Conservation (phyloP, 1,140 invertebrate genomes). For the Pseudomyrmex dendroicus region DNA sequence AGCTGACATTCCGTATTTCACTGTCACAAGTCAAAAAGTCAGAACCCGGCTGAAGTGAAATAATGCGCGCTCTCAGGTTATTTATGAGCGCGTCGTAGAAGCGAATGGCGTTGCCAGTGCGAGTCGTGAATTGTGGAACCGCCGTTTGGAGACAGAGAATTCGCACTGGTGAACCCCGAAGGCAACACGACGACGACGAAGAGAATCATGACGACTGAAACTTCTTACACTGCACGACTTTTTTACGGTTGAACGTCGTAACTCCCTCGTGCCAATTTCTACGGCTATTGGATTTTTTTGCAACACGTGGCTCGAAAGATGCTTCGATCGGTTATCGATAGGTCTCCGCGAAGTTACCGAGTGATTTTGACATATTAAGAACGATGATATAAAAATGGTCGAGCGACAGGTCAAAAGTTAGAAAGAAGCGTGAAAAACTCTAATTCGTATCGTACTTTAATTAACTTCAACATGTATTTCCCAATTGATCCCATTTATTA, state of each 20-base stretch:
- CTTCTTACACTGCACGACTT: constrained; percentile 72
- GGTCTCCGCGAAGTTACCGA: constrained; percentile 16
- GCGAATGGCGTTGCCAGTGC: constrained; percentile 64
- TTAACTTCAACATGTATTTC: too few species aligned
- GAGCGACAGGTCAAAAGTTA: background rate
- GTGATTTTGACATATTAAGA: constrained; percentile 42
- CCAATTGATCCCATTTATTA: too few species aligned
- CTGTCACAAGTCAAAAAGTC: constrained; percentile 75
- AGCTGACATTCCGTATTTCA: constrained; percentile 69
- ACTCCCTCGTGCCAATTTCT: constrained; percentile 68
- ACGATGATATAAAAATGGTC: background rate
- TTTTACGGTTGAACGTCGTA: constrained; percentile 67
- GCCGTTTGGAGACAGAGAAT: constrained; percentile 67
- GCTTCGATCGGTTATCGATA: constrained; percentile 31
- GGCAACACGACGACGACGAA: constrained; percentile 13
- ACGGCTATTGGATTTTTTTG: constrained; percentile 68
- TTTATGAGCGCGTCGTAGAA: constrained; percentile 71
- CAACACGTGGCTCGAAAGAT: constrained; percentile 46
- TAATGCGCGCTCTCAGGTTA: constrained; percentile 72
- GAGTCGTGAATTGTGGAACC: constrained; percentile 67
- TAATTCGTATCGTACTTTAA: too few species aligned
- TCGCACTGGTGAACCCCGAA: constrained; percentile 54
- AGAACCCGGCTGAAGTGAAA: constrained; percentile 69
- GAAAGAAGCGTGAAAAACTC: background rate
- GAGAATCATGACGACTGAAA: constrained; percentile 42